Conservation (phyloP, 2,888 invertebrate genomes). For the Leucania comma region DNA sequence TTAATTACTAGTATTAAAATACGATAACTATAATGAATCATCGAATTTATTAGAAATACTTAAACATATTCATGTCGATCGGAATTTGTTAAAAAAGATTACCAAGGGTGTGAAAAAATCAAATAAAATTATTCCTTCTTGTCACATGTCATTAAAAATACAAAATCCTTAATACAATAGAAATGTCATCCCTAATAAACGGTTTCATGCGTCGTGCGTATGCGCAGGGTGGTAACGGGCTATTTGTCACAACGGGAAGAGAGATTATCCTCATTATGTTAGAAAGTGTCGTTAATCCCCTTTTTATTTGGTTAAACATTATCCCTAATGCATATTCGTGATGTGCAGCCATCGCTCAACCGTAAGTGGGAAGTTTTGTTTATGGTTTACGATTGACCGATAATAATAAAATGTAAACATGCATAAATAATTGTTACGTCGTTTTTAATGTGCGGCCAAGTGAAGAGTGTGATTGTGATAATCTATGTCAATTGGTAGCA, state of each 20-base stretch:
- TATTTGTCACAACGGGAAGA: constrained; percentile 80
- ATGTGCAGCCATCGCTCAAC: constrained; percentile 36
- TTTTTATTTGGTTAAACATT: constrained; percentile 71
- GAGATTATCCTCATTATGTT: constrained; percentile 84
- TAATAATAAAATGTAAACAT: constrained; percentile 35
- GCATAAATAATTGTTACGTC: background rate
- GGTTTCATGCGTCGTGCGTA: constrained; percentile 63
- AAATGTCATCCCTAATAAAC: constrained; percentile 68
- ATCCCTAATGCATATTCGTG: constrained; percentile 44
- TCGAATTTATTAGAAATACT: constrained; percentile 2
- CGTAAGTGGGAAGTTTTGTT: constrained; percentile 18
- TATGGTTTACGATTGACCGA: constrained; percentile 33
- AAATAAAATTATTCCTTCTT: constrained; percentile 43
- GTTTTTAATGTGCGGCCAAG: background rate
- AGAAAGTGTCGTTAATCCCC: constrained; percentile 81
- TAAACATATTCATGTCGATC: background rate
- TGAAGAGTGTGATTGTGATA: constrained; percentile 11
- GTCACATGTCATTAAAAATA: constrained; percentile 53
- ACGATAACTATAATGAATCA: background rate
- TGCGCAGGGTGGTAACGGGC: constrained; percentile 72
- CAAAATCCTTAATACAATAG: constrained; percentile 50
- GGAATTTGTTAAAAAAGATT: background rate
- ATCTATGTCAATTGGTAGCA: constrained; percentile 5
- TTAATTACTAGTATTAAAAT: constrained; percentile 2
- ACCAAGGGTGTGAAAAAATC: constrained; percentile 33